Base-by-base conservation (phyloP, 1,140 invertebrate species). In the Leptonema lineaticorne region DNA sequence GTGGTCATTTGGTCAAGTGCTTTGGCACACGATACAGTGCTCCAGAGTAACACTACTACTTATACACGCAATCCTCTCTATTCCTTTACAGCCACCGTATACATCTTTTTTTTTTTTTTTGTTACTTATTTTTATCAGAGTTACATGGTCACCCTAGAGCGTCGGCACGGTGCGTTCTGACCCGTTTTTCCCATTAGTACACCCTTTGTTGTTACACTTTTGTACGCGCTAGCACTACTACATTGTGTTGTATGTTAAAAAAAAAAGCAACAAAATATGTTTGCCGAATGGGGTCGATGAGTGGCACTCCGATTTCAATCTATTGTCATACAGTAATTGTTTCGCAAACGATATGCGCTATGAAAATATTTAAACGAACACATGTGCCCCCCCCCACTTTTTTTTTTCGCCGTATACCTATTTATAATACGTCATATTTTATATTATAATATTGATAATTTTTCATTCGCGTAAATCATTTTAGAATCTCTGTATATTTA, bases 1-100 rank as follows among this genome's bases (percentile, higher is more conserved):
- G 69, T 67, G 69, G 29, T 67, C 69, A 70, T 70, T 70, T 66
- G 64, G 69, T 64, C 69, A 62, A 70, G 69, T 70, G 63, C 50
- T 14, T 18, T 18, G 16, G 20, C 48, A 65, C 24, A 66, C 63
- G 45, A n/a, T n/a, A n/a, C 68, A 60, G 45, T 53, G 64, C 69
- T 67, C 46, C 50, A 66, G 33, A n/a, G 26, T 16, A 8, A 45
- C 46, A 45, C 30, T 50, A n/a, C n/a, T n/a, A n/a, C n/a, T n/a
- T n/a, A n/a, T n/a, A 64, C 33, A 50, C 45, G 45, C 45, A 33
- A 45, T n/a, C 33, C 45, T 62, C 41, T 18, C 28, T n/a, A n/a
- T n/a, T n/a, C n/a, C n/a, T n/a, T n/a, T n/a, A n/a, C n/a, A n/a
- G n/a, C n/a, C n/a, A n/a, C n/a, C n/a, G n/a, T n/a, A n/a, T n/a